phyloP scores from a whole-genome alignment of 1,140 invertebrate genomes.

The Brachystomella parvula region DNA sequence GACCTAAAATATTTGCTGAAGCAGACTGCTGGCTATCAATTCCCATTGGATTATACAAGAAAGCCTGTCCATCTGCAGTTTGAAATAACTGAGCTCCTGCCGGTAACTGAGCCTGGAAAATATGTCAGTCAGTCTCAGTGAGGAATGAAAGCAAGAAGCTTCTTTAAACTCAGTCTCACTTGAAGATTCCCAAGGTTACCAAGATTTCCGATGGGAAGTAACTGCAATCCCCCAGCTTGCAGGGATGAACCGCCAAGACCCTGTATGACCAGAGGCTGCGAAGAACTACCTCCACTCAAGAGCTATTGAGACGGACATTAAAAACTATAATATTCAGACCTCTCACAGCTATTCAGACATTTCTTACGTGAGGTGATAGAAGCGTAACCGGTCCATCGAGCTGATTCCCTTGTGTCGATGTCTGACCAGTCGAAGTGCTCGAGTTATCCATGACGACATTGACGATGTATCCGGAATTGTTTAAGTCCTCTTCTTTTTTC shows the following conservation, averaged over 20 bases:
- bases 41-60: constrained; percentile 75
- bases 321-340: neutral
- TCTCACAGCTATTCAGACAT: neutral
- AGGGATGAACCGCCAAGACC: constrained; percentile 12
- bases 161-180: constrained; percentile 11
- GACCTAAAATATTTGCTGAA: constrained; percentile 22
- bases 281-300: neutral
- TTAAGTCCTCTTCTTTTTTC: constrained; percentile 7
- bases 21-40: constrained; percentile 44
- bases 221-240: constrained; percentile 22
- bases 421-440: neutral
- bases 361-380: neutral
- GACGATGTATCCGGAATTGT: neutral
- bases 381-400: neutral
- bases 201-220: constrained; percentile 28
- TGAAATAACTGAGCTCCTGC: constrained; percentile 72
- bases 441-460: constrained; percentile 13
- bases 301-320: neutral
- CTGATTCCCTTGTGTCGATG: neutral
- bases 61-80: constrained; percentile 85
- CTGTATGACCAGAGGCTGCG: constrained; percentile 15
- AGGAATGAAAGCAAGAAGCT: neutral
- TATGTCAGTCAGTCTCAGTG: too few species aligned
- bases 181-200: constrained; percentile 30
- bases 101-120: constrained; percentile 20